phyloP scores from a whole-genome alignment of 2,113 vertebrate genomes.

The Pomatostomus ruficeps region DNA sequence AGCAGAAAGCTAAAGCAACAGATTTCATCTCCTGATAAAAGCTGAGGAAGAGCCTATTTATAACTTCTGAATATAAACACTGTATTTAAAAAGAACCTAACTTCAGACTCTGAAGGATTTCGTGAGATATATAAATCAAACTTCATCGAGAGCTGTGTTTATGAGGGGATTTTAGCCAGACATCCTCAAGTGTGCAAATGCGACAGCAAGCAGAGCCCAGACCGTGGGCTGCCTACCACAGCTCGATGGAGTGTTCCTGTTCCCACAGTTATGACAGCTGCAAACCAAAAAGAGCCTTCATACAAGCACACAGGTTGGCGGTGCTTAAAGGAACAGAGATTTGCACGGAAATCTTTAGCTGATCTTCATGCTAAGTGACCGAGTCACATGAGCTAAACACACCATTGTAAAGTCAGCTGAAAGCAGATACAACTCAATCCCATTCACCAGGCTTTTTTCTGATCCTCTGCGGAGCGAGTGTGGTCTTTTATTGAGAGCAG shows the following conservation, averaged over 20 bases:
- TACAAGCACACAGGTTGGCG: conserved; percentile 5
- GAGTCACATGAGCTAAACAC: conserved; percentile 46
- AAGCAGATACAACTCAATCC: conserved; percentile 60
- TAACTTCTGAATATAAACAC: background rate
- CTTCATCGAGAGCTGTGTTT: conserved; percentile 8
- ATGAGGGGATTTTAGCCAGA: conserved; percentile 27
- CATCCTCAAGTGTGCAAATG: conserved; percentile 1
- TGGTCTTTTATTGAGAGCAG: conserved; percentile 57
- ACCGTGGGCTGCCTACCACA: background rate
- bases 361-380: conserved; percentile 39
- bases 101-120: background rate
- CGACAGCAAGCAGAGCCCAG: background rate
- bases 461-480: conserved; percentile 51
- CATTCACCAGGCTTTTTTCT: conserved; percentile 44
- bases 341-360: conserved; percentile 56
- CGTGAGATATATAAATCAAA: background rate
- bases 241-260: background rate
- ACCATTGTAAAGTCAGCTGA: conserved; percentile 54
- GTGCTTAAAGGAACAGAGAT: conserved; percentile 40
- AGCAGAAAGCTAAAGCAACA: conserved; percentile 43
- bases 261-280: conserved; percentile 55
- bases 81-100: background rate
- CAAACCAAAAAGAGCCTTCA: conserved; percentile 2
- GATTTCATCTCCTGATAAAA: conserved; percentile 11
- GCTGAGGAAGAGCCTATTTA: background rate